phyloP scores from a whole-genome alignment of 1,140 invertebrate species.

The Aphis craccivora region DNA sequence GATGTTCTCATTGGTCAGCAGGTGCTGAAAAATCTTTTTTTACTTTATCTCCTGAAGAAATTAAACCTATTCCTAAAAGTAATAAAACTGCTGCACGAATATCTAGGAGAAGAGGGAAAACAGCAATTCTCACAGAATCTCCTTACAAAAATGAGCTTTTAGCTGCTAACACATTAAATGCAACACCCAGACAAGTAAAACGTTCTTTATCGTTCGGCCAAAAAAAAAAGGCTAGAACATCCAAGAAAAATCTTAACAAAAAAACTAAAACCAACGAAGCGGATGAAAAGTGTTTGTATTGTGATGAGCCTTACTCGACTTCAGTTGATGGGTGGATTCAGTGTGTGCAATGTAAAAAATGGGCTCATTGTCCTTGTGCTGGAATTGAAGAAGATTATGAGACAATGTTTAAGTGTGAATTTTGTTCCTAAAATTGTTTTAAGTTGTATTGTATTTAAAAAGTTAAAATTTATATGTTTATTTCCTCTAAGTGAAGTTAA shows the following conservation, averaged over 20 bases:
- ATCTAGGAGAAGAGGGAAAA: slow-evolving; percentile 21
- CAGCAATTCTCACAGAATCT: slow-evolving; percentile 17
- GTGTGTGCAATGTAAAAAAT: background rate
- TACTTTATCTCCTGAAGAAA: slow-evolving; percentile 30
- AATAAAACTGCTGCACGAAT: slow-evolving; percentile 6
- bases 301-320: no score
- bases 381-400: background rate
- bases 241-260: no score
- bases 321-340: no score
- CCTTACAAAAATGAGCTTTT: slow-evolving; percentile 36
- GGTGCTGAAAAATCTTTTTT: background rate
- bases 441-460: background rate
- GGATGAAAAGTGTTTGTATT: no score
- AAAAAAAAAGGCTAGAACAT: background rate
- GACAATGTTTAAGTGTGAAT: background rate
- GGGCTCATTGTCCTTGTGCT: background rate
- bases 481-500: background rate
- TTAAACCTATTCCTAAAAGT: slow-evolving; percentile 17
- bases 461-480: no score
- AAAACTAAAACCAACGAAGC: no score
- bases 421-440: background rate
- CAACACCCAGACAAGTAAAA: background rate
- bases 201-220: background rate
- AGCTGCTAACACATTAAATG: background rate
- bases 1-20: background rate